phyloP scores from a whole-genome alignment of 2,888 invertebrate genomes.

The Chirona hameri region DNA sequence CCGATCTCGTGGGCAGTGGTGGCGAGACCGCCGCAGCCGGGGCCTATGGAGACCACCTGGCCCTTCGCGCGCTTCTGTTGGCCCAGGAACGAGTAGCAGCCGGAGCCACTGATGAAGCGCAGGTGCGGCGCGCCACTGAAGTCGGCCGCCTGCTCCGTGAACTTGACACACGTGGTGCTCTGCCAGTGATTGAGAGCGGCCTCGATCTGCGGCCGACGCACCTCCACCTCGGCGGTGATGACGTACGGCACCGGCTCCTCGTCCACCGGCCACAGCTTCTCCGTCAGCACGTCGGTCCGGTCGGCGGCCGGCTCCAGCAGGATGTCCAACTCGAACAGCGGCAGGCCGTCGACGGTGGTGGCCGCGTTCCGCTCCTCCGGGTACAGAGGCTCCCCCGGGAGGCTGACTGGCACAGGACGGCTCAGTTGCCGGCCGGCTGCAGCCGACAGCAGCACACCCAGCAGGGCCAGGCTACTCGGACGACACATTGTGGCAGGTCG shows the following conservation, averaged over 20 bases:
- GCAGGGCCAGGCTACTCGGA: too few species aligned
- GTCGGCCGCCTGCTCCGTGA: neutral
- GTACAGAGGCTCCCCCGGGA: too few species aligned
- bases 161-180: neutral
- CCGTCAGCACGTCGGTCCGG: neutral
- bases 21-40: neutral
- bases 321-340: neutral
- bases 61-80: neutral
- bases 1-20: neutral
- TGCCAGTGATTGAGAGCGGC: neutral
- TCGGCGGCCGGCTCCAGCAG: neutral
- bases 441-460: too few species aligned
- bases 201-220: neutral
- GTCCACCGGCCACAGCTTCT: neutral
- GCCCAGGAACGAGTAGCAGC: neutral
- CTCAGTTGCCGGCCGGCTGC: too few species aligned
- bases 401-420: too few species aligned
- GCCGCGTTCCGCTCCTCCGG: neutral
- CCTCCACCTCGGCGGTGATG: neutral
- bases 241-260: neutral
- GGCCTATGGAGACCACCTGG: neutral
- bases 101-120: neutral
- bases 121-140: neutral
- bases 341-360: neutral
- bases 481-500: too few species aligned